Percentiles rank a stretch among this genome's conserved stretches.
phyloP scores from a whole-genome alignment of 2,888 invertebrate species.

The Drosophila paranaensis region DNA sequence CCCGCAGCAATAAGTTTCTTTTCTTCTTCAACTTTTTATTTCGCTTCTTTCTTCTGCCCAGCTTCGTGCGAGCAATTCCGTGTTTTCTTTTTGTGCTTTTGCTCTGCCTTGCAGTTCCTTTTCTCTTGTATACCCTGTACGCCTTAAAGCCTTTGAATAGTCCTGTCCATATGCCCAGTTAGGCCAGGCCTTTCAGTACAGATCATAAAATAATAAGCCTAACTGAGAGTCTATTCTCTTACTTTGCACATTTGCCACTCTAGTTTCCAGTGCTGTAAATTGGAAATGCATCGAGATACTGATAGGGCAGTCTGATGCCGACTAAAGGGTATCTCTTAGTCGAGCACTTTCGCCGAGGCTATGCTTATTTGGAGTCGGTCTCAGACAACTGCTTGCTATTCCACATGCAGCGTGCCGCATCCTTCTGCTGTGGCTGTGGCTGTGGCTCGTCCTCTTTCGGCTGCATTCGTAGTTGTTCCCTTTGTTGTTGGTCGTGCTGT shows the following conservation, averaged over 20 bases:
- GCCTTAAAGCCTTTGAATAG: neutral
- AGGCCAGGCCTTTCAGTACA: too few relatives aligned
- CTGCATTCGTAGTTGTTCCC: conserved; percentile 14
- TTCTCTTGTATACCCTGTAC: neutral
- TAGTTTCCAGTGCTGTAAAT: too few relatives aligned
- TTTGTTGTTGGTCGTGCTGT: conserved; percentile 5
- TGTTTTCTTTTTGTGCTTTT: conserved; percentile 27
- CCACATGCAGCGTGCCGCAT: conserved; percentile 56
- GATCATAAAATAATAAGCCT: too few relatives aligned
- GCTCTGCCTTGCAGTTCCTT: conserved; percentile 51
- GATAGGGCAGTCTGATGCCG: too few relatives aligned
- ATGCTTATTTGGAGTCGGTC: conserved; percentile 6
- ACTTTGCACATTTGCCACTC: too few relatives aligned
- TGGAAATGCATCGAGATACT: too few relatives aligned
- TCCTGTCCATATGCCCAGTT: too few relatives aligned
- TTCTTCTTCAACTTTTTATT: conserved; percentile 4
- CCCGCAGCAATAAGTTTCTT: conserved; percentile 59
- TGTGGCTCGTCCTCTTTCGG: conserved; percentile 34
- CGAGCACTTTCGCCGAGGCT: neutral
- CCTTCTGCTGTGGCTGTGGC: conserved; percentile 45
- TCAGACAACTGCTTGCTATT: conserved; percentile 67
- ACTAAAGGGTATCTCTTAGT: neutral
- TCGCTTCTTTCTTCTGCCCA: conserved; percentile 8
- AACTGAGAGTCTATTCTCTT: too few relatives aligned
- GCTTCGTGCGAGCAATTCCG: conserved; percentile 39